phyloP scores from a whole-genome alignment of 2,888 invertebrate genomes.

The Callinectes sapidus region DNA sequence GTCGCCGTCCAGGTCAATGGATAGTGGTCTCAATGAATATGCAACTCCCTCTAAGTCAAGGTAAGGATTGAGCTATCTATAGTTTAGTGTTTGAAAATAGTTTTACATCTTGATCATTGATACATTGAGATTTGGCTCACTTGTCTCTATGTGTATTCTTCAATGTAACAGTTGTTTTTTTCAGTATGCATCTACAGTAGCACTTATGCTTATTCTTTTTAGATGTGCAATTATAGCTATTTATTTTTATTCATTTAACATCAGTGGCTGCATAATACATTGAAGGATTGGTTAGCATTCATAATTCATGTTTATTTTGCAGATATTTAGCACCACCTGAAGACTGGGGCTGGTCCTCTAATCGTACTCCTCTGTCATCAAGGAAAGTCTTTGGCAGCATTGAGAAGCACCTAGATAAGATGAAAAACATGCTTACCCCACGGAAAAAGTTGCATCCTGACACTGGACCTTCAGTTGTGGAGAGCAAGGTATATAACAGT shows the following conservation, averaged over 20 bases:
- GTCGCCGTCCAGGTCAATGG: conserved; percentile 78
- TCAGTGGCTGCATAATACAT: background rate
- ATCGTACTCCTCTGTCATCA: conserved; percentile 77
- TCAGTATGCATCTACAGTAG: too few species aligned
- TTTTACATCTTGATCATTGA: too few species aligned
- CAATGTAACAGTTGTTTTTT: too few species aligned
- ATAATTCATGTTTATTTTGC: background rate
- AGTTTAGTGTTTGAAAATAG: too few species aligned
- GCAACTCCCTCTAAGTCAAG: conserved; percentile 74
- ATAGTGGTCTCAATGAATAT: conserved; percentile 77
- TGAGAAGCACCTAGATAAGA: conserved; percentile 82
- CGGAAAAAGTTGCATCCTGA: conserved; percentile 75
- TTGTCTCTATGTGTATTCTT: too few species aligned
- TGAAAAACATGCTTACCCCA: conserved; percentile 84
- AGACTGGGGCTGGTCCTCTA: conserved; percentile 60
- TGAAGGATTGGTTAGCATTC: background rate
- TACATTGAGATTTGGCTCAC: too few species aligned
- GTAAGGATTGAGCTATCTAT: conserved; percentile 72
- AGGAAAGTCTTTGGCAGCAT: conserved; percentile 83
- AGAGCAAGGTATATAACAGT: conserved; percentile 71
- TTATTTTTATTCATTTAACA: background rate
- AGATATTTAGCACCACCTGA: conserved; percentile 57
- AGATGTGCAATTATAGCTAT: background rate
- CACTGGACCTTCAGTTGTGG: conserved; percentile 62
- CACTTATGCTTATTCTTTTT: background rate